phyloP scores from a whole-genome alignment of 2,797 vertebrate species.

The Leuciscus waleckii region DNA sequence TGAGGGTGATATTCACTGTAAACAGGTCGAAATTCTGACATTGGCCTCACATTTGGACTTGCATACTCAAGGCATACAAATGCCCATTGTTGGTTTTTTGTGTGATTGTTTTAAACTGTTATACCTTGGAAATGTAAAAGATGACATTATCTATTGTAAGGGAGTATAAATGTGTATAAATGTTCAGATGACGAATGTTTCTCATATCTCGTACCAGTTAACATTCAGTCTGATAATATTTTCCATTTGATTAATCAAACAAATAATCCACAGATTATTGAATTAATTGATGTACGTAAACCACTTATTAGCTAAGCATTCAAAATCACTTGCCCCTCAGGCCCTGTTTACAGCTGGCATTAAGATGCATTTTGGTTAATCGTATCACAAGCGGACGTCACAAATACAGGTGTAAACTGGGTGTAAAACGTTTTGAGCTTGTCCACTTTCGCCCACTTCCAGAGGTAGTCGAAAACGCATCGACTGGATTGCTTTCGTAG shows the following conservation, averaged over 20 bases:
- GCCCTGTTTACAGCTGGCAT: too few relatives aligned
- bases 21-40: conserved; percentile 1
- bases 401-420: too few relatives aligned
- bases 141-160: neutral
- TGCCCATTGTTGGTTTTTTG: neutral
- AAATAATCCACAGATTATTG: neutral
- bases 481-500: too few relatives aligned
- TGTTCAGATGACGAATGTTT: neutral
- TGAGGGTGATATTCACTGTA: conserved; percentile 16
- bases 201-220: neutral
- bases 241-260: neutral
- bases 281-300: neutral
- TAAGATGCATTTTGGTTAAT: too few relatives aligned
- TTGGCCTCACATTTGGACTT: neutral
- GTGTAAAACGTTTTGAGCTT: too few relatives aligned
- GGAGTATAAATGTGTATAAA: neutral
- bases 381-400: too few relatives aligned
- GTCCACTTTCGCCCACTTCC: too few relatives aligned
- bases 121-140: neutral
- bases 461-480: too few relatives aligned
- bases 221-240: conserved; percentile 4
- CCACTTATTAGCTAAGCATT: neutral
- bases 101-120: neutral
- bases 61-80: neutral
- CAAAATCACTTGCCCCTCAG: neutral